phyloP scores from a whole-genome alignment of 1,140 invertebrate species.

The Grapholita molesta region DNA sequence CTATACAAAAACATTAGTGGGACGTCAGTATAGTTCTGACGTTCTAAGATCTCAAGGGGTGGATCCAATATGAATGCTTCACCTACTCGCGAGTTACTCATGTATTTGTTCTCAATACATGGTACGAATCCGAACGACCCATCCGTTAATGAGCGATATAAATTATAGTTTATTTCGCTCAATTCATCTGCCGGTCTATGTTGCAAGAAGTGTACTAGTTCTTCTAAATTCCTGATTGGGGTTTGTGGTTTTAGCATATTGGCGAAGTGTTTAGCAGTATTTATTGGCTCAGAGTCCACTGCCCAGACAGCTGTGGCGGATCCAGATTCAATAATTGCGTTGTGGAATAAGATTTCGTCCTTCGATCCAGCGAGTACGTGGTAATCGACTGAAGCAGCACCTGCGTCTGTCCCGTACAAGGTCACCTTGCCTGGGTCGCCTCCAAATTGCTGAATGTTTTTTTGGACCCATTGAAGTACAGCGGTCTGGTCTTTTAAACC shows the following conservation, averaged over 20 bases:
- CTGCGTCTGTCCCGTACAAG: constrained; percentile 64
- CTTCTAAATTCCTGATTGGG: constrained; percentile 37
- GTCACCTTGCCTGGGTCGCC: constrained; percentile 67
- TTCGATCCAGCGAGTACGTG: constrained; percentile 44
- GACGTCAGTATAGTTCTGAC: constrained; percentile 58
- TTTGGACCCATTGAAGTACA: constrained; percentile 78
- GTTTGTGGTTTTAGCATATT: constrained; percentile 66
- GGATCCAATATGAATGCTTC: constrained; percentile 74
- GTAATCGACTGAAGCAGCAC: constrained; percentile 51
- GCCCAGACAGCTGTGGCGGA: constrained; percentile 80
- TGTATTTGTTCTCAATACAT: constrained; percentile 29
- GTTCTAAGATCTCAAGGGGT: constrained; percentile 65
- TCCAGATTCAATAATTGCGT: constrained; percentile 80
- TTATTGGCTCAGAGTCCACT: constrained; percentile 67
- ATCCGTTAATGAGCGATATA: constrained; percentile 24
- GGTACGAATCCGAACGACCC: constrained; percentile 28
- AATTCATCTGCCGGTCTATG: constrained; percentile 19
- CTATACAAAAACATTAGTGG: constrained; percentile 66
- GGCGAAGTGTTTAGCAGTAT: constrained; percentile 76
- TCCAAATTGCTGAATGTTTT: constrained; percentile 77
- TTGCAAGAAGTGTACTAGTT: constrained; percentile 22
- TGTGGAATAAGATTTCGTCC: constrained; percentile 79
- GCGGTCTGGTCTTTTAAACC: constrained; percentile 78
- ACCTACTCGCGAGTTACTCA: constrained; percentile 29
- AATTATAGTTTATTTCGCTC: constrained; percentile 20